phyloP scores from a whole-genome alignment of 1,140 invertebrate genomes.

The Monochamus saltuarius region DNA sequence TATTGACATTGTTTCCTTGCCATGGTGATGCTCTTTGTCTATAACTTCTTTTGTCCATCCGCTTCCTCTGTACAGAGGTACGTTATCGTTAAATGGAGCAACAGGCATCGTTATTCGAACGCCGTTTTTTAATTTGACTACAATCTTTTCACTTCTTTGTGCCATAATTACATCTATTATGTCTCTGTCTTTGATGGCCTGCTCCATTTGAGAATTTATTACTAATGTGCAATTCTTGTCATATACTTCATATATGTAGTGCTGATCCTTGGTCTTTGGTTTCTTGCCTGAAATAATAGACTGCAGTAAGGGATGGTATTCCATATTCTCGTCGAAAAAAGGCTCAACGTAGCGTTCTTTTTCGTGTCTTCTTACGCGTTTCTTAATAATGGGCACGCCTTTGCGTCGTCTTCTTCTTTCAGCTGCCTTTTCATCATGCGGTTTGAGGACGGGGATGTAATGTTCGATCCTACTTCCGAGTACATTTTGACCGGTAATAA shows the following conservation, averaged over 20 bases:
- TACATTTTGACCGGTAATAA: slow-evolving; percentile 54
- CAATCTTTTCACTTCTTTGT: slow-evolving; percentile 69
- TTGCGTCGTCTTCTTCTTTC: slow-evolving; percentile 56
- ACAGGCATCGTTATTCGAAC: slow-evolving; percentile 69
- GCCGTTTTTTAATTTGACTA: slow-evolving; percentile 69
- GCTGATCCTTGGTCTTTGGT: slow-evolving; percentile 41
- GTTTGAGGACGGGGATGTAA: slow-evolving; percentile 70
- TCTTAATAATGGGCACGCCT: slow-evolving; percentile 58
- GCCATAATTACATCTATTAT: slow-evolving; percentile 74
- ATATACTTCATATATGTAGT: slow-evolving; percentile 62
- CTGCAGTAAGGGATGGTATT: slow-evolving; percentile 60
- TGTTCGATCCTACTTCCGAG: slow-evolving; percentile 53
- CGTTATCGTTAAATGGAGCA: slow-evolving; percentile 60
- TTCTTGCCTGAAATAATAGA: slow-evolving; percentile 58
- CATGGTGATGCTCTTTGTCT: slow-evolving; percentile 61
- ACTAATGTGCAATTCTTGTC: slow-evolving; percentile 73
- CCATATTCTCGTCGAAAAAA: slow-evolving; percentile 68
- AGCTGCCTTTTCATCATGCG: slow-evolving; percentile 43
- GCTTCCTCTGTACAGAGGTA: slow-evolving; percentile 63
- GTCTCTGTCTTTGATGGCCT: slow-evolving; percentile 73
- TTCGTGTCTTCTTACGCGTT: slow-evolving; percentile 62
- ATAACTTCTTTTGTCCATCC: slow-evolving; percentile 61
- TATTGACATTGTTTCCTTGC: slow-evolving; percentile 58
- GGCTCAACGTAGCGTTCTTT: slow-evolving; percentile 62
- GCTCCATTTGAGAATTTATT: slow-evolving; percentile 71